phyloP scores from a whole-genome alignment of 2,888 invertebrate genomes.

The Oegoconia quadripuncta region DNA sequence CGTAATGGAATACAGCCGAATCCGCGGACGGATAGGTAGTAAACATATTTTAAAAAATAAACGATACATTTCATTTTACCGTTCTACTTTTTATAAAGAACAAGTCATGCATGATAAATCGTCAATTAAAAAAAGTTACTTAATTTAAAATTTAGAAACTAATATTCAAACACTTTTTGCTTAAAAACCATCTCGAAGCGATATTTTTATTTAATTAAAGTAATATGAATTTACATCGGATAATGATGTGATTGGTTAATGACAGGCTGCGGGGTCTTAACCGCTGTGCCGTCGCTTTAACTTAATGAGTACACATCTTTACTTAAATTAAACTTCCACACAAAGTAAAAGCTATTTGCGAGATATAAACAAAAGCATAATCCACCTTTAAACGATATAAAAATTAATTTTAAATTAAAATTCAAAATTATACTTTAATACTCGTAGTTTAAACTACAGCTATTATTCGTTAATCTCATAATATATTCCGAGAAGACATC shows the following conservation, averaged over 20 bases:
- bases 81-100: too few relatives aligned
- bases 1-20: too few relatives aligned
- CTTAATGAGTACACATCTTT: conserved; percentile 28
- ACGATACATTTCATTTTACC: too few relatives aligned
- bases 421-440: conserved; percentile 14
- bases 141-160: too few relatives aligned
- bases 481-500: conserved; percentile 18
- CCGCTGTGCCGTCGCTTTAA: conserved; percentile 11
- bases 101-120: too few relatives aligned
- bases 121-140: too few relatives aligned
- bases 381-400: conserved; percentile 20
- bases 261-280: conserved; percentile 8
- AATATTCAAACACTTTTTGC: conserved; percentile 19
- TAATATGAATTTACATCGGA: conserved; percentile 25
- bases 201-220: conserved; percentile 19
- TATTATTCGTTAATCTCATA: background rate
- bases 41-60: too few relatives aligned
- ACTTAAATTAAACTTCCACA: conserved; percentile 33
- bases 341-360: conserved; percentile 24
- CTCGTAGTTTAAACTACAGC: background rate
- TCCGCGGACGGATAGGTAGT: too few relatives aligned
- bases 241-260: conserved; percentile 32
- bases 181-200: too few relatives aligned
- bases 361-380: conserved; percentile 12
- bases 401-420: conserved; percentile 23